Evolutionary conservation across 2,113 vertebrate genomes (phyloP).

Genomic region (Oncorhynchus tshawytscha): DNA sequence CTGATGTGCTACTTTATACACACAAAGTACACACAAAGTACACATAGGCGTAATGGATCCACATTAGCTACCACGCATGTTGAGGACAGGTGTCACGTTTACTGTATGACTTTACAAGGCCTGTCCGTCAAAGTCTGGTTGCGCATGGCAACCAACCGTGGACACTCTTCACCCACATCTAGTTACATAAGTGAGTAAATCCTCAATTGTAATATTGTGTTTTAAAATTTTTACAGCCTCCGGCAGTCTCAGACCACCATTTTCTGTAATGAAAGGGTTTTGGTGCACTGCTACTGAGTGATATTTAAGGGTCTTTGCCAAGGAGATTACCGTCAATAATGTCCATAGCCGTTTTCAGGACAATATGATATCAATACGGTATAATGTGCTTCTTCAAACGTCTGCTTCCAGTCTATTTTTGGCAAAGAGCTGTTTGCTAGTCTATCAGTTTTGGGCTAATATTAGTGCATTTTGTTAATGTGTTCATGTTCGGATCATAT

Average conservation of each 20-base stretch:
- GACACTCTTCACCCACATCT: not conserved
- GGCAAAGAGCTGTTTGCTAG: not conserved
- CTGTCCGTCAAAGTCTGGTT: not conserved
- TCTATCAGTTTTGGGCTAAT: not conserved
- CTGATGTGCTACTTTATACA: not conserved
- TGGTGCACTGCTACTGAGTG: not conserved
- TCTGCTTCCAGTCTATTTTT: not conserved
- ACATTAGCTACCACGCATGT: not conserved
- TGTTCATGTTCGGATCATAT: too few relatives aligned
- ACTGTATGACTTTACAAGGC: not conserved
- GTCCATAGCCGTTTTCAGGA: not conserved
- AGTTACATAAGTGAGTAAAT: constrained; percentile 30
- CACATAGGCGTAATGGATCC: too few relatives aligned
- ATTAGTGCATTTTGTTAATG: too few relatives aligned
- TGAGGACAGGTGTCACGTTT: too few relatives aligned
- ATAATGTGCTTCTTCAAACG: not conserved
- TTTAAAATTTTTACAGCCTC: not conserved
- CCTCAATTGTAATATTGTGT: not conserved
- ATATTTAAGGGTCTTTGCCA: not conserved
- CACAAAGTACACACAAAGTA: not conserved
- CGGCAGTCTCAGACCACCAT: not conserved
- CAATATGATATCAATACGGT: not conserved
- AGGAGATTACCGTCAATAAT: constrained; percentile 3
- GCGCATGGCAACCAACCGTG: not conserved
- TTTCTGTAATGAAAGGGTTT: constrained; percentile 2